phyloP scores from a whole-genome alignment of 92 coral and sea anemone species.

The Galaxea fascicularis region DNA sequence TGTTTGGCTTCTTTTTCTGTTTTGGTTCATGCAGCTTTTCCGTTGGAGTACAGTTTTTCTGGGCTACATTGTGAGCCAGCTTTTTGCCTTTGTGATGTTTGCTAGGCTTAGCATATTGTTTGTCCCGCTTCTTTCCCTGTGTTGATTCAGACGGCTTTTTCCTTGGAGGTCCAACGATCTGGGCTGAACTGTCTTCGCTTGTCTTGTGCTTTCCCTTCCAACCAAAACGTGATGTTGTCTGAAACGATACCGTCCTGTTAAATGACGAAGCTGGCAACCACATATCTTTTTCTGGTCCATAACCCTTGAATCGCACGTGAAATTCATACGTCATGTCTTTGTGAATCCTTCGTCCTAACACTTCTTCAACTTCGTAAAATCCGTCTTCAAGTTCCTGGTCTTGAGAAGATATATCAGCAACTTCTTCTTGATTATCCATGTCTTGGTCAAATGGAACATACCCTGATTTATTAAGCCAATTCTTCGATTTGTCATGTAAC shows the following conservation, averaged over 20 bases:
- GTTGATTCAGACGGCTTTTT: slow-evolving; percentile 12
- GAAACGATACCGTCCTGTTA: slow-evolving; percentile 45
- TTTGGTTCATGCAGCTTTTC: too few species aligned
- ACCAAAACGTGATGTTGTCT: slow-evolving; percentile 42
- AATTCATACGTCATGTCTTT: slow-evolving; percentile 40
- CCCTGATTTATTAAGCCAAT: slow-evolving; percentile 23
- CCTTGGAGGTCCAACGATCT: slow-evolving; percentile 4
- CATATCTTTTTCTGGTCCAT: slow-evolving; percentile 61
- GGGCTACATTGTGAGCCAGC: neutral
- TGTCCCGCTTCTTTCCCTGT: neutral
- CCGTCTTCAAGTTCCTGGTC: slow-evolving; percentile 44
- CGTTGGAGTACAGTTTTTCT: too few species aligned
- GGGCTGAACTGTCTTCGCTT: slow-evolving; percentile 19
- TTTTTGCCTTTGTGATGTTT: neutral
- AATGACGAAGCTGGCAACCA: slow-evolving; percentile 69
- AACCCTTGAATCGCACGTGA: slow-evolving; percentile 64
- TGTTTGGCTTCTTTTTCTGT: slow-evolving; percentile 2
- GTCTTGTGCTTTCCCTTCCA: slow-evolving; percentile 54
- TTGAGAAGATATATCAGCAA: neutral
- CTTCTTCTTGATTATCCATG: neutral
- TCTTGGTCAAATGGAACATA: slow-evolving; percentile 42
- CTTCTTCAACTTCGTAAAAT: slow-evolving; percentile 55
- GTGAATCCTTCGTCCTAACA: slow-evolving; percentile 33
- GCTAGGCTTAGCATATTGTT: slow-evolving; percentile 8
- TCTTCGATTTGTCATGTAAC: slow-evolving; percentile 28